phyloP scores from a whole-genome alignment of 2,113 vertebrate species.

The Edolisoma coerulescens region DNA sequence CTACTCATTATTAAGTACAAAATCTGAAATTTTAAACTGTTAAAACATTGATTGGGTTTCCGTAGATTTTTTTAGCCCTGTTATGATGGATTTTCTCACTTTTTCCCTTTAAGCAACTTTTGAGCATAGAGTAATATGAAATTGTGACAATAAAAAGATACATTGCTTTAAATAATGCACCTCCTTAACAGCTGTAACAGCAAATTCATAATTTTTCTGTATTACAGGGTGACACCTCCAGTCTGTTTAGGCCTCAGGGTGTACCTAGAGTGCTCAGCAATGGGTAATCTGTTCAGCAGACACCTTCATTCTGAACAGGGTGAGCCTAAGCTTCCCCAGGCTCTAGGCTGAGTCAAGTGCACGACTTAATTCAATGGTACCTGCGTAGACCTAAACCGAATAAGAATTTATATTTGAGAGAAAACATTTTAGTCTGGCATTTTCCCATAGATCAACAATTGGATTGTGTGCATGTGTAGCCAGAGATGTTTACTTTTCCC shows the following conservation, averaged over 20 bases:
- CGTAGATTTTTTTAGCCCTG: neutral
- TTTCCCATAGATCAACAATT: neutral
- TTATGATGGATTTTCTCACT: neutral
- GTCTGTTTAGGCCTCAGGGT: neutral
- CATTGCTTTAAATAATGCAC: neutral
- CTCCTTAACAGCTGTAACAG: neutral
- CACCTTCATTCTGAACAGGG: neutral
- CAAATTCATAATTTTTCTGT: neutral
- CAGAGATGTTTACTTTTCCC: neutral
- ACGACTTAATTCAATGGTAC: neutral
- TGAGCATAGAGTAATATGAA: neutral
- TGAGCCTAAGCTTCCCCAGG: neutral
- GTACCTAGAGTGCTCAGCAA: neutral
- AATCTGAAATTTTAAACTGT: neutral
- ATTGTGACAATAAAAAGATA: neutral
- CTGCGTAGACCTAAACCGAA: neutral
- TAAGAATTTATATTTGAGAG: neutral
- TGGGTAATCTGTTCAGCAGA: neutral
- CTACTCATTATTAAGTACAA: neutral
- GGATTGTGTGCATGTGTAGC: neutral
- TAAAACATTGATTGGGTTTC: neutral
- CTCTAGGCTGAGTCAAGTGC: neutral
- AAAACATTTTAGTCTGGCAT: neutral
- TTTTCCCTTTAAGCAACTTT: neutral
- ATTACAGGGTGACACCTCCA: neutral